phyloP scores from a whole-genome alignment of 2,113 vertebrate species.

The Notothenia coriiceps region DNA sequence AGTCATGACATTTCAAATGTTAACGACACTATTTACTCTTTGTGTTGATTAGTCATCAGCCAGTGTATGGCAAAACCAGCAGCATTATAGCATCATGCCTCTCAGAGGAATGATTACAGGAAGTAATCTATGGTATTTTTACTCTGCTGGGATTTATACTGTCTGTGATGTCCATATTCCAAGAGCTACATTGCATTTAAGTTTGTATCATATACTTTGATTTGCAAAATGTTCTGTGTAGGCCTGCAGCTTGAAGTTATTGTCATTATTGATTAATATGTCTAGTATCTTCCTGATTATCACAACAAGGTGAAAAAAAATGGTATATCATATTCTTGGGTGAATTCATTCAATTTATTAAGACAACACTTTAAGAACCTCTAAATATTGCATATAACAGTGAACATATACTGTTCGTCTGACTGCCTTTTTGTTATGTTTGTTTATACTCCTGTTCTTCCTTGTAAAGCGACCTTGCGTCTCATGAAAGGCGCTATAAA shows the following conservation, averaged over 20 bases:
- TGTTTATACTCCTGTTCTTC: too few species aligned
- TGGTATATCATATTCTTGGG: background rate
- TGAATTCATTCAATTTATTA: background rate
- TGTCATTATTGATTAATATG: background rate
- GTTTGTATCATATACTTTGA: background rate
- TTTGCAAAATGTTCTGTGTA: background rate
- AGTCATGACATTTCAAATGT: constrained; percentile 40
- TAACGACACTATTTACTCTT: constrained; percentile 15
- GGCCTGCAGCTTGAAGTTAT: background rate
- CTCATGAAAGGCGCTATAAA: too few species aligned
- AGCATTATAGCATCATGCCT: constrained; percentile 6
- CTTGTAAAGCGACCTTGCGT: too few species aligned
- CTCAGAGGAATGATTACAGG: background rate
- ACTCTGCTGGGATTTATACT: background rate
- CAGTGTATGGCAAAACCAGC: constrained; percentile 9
- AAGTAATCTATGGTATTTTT: background rate
- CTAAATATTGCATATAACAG: too few species aligned
- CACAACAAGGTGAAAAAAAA: background rate
- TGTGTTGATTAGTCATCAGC: constrained; percentile 23
- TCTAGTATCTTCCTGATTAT: background rate
- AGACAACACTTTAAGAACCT: too few species aligned
- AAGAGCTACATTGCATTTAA: background rate
- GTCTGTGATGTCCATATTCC: background rate
- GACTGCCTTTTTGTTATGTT: too few species aligned
- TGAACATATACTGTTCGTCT: too few species aligned